Evolutionary conservation across 53 echinoderm and acorn worm species (phyloP), one percentile per base, ranked within the genome.

Genomic region (Stichopus horrens): DNA sequence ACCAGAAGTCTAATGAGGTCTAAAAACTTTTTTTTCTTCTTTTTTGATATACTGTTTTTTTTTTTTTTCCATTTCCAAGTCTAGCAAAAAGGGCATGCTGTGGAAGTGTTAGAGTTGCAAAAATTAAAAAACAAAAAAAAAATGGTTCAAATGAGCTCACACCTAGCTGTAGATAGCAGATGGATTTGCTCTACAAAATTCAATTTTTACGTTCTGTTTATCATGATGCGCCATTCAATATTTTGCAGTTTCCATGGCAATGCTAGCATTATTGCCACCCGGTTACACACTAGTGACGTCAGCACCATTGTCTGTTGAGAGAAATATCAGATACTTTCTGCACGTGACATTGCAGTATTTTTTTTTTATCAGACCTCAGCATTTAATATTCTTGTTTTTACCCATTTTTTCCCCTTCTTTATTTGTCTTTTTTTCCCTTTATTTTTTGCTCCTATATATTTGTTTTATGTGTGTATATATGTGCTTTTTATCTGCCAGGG

Each of bases 191-290:
- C 58, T 58, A 23, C 81, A 81, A 81, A 81, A 81, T 81, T 81
- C 81, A 81, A 81, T 81, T 81, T 81, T 81, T 81, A 56, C 57
- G 59, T 81, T n/a, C 58, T 57, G 81, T 57, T n/a, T 57, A 81
- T 81, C 81, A 56, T 57, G 81, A 81, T 81, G 21, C 58, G 57
- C 19, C 58, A 81, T 81, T 81, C 81, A 81, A 81, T 81, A 81
- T 81, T 81, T 81, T 58, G 56, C 11, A 53, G 81, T 81, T 81
- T 55, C 81, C 58, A 81, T 81, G 81, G 81, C 81, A 81, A 81
- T 22, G 18, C 21, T 56, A 81, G 81, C 56, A 81, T 81, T 81
- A 81, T 81, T 81, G 81, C 81, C 81, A 81, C 81, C 81, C 81
- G 6, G 57, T 37, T 54, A 23, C 58, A 81, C 58, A 53, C 57